These are phyloP conservation scores for Nesoenas mayeri DNA, from an alignment of 2,113 vertebrate genomes.

Conservation along the genomic window DNA sequence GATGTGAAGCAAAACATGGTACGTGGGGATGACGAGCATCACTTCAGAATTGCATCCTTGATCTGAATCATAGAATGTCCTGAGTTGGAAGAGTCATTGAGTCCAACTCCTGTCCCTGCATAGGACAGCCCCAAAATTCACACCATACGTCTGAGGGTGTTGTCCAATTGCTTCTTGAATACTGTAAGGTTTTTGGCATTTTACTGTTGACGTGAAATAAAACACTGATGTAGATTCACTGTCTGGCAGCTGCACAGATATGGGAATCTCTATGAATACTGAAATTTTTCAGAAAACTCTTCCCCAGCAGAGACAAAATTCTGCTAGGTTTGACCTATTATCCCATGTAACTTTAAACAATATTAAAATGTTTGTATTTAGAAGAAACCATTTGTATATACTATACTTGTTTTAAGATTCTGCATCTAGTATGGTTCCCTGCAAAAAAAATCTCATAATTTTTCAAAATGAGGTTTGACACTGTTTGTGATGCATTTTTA, in stretches of 20 bases:
- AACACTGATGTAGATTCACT: neutral
- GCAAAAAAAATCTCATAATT: neutral
- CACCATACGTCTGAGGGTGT: too few relatives aligned
- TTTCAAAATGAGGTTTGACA: neutral
- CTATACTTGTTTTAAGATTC: neutral
- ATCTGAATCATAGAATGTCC: neutral
- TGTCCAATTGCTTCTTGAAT: too few relatives aligned
- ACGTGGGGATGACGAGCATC: neutral
- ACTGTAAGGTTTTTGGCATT: too few relatives aligned
- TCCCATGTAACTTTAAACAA: neutral
- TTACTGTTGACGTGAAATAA: neutral
- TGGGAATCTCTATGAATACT: neutral
- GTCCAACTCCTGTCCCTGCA: too few relatives aligned
- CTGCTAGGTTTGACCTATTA: neutral
- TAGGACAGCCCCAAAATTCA: too few relatives aligned
- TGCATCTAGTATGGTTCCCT: neutral
- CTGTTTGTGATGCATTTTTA: neutral
- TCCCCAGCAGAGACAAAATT: neutral
- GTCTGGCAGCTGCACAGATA: neutral
- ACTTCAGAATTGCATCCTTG: neutral
- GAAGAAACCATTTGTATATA: neutral
- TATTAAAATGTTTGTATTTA: neutral
- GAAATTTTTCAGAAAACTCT: neutral
- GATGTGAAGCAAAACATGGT: neutral
- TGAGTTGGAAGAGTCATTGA: too few relatives aligned